Conservation (phyloP, 2,797 vertebrate species). For the Sebastes baramenuke region DNA sequence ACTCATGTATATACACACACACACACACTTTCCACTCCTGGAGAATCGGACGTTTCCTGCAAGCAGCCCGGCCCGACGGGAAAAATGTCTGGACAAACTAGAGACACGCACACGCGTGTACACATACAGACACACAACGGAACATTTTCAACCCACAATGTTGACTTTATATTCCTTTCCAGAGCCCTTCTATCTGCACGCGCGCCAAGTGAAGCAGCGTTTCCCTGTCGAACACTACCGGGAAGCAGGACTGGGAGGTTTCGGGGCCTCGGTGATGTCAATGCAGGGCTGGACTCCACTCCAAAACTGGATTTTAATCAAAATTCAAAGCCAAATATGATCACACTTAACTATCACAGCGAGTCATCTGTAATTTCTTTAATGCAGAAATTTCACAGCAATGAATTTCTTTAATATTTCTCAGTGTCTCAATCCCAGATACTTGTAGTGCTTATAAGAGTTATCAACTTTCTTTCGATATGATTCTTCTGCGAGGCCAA, state of each 20-base stretch:
- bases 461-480: not conserved
- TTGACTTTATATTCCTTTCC: constrained; percentile 79
- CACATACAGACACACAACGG: constrained; percentile 54
- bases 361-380: constrained; percentile 1
- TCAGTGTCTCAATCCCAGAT: constrained; percentile 16
- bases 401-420: constrained; percentile 11
- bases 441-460: not conserved
- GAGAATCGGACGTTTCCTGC: constrained; percentile 73
- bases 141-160: constrained; percentile 79
- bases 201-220: constrained; percentile 64
- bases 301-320: constrained; percentile 32
- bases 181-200: constrained; percentile 57
- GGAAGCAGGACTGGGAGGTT: constrained; percentile 43
- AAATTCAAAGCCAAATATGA: constrained; percentile 24
- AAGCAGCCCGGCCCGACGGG: constrained; percentile 43
- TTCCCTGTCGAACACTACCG: constrained; percentile 49
- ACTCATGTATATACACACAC: constrained; percentile 8
- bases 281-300: constrained; percentile 29
- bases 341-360: not conserved
- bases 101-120: constrained; percentile 29
- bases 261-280: constrained; percentile 48
- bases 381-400: constrained; percentile 4
- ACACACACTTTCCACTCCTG: constrained; percentile 67
- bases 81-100: constrained; percentile 78
- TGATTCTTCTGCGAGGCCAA: not conserved